Conservation (phyloP, 2,888 invertebrate genomes). For the Cistogaster globosa region DNA sequence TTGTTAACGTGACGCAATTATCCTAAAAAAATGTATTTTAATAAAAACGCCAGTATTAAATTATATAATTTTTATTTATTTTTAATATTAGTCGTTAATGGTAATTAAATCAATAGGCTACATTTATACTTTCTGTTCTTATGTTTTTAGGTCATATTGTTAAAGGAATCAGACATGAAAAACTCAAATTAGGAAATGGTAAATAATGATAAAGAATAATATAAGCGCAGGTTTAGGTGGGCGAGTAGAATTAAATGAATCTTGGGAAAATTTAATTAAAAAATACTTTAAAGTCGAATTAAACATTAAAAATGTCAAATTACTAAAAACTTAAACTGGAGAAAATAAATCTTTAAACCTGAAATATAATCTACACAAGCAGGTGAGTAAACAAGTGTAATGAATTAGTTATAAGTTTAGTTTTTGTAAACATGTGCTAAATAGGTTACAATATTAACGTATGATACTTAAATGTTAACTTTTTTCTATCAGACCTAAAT, state of each 20-base stretch:
- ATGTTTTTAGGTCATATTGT: not conserved
- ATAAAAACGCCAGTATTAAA: not conserved
- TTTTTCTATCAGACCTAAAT: constrained; percentile 55
- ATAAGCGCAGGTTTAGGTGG: not conserved
- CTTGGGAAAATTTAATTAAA: not conserved
- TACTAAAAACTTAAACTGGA: not conserved
- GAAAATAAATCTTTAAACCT: not conserved
- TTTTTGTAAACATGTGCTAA: constrained; percentile 50
- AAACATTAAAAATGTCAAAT: constrained; percentile 5
- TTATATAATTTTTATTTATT: constrained; percentile 37
- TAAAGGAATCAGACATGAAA: not conserved
- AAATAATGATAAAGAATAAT: not conserved
- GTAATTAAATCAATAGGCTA: constrained; percentile 26
- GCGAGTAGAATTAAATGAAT: not conserved
- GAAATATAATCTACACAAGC: not conserved
- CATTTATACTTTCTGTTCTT: not conserved
- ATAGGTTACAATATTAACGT: constrained; percentile 2
- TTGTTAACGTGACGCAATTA: too few relatives aligned
- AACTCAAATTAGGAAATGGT: not conserved
- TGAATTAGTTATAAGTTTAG: not conserved
- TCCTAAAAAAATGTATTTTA: too few relatives aligned
- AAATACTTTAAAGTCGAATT: constrained; percentile 31
- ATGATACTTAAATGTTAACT: constrained; percentile 62
- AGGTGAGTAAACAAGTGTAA: constrained; percentile 2
- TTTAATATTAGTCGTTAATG: constrained; percentile 20